Base-by-base conservation (phyloP, 2,888 invertebrate species). In the Pediacus dermestoides region DNA sequence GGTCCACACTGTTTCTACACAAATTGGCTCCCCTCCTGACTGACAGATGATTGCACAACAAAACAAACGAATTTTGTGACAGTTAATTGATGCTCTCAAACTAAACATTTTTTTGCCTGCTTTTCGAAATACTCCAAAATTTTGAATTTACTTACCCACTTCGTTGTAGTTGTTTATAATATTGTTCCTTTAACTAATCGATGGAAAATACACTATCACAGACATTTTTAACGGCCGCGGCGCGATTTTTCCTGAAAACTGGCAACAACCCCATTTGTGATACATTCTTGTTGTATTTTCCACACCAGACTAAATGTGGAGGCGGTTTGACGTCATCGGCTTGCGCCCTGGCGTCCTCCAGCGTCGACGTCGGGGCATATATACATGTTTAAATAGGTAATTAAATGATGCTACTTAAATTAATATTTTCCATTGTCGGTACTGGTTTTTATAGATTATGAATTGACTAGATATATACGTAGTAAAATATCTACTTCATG, bases 301-400 rank as follows among this genome's bases (percentile, higher is more conserved):
- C 47, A 53, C 50, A 52, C 58, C 60, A 60, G 60, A 64, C 63
- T 63, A 59, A 61, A 57, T 59, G 63, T 64, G 65, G 66, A 63
- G 64, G 64, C 62, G 61, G 58, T 55, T 63, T 66, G 66, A 65
- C 66, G 66, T 66, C 64, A 65, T 50, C 48, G 42, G 38, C 55
- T 40, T 57, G 58, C 57, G 55, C 53, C 47, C 13, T 39, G 42
- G 18, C 34, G 47, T 30, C 41, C 48, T 39, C 7, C 12, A 10
- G 47, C 50, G 49, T 38, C 48, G 45, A 45, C 52, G 52, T 53
- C 52, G 55, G 51, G 47, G 48, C 48, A 26, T 23, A 50, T 49
- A 52, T 48, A 44, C 48, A 46, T 47, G 48, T 48, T 53, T 48
- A 46, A 52, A 44, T 38, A 40, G 39, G 41, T 42, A 44, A 52